These are phyloP conservation scores for Muschampia staudingeri DNA, from an alignment of 2,888 invertebrate species.

Conservation along the genomic window DNA sequence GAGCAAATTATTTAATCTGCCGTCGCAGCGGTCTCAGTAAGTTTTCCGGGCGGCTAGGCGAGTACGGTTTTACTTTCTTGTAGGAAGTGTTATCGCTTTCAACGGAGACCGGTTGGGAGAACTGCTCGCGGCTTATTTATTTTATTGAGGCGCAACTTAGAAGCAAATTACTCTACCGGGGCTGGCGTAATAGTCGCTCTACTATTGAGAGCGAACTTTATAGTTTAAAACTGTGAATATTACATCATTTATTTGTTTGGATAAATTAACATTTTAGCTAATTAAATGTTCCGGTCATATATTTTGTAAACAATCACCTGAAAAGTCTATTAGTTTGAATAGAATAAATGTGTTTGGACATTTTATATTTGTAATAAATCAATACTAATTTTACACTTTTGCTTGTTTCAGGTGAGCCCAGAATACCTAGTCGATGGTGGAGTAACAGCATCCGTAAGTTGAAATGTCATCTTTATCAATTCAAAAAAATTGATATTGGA, in stretches of 20 bases:
- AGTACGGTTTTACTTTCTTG: slow-evolving; percentile 89
- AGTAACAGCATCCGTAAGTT: slow-evolving; percentile 70
- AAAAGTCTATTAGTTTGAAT: not conserved
- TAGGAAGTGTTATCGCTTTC: slow-evolving; percentile 91
- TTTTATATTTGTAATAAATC: not conserved
- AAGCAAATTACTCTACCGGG: slow-evolving; percentile 57
- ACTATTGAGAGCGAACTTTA: slow-evolving; percentile 12
- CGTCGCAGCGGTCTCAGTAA: slow-evolving; percentile 63
- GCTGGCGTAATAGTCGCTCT: slow-evolving; percentile 19
- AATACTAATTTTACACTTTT: slow-evolving; percentile 52
- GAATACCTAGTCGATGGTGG: slow-evolving; percentile 76
- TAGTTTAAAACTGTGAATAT: not conserved
- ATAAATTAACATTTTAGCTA: not conserved
- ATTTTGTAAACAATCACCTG: not conserved
- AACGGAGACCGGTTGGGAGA: slow-evolving; percentile 86
- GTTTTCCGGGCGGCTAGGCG: slow-evolving; percentile 82
- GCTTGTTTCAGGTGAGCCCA: slow-evolving; percentile 83
- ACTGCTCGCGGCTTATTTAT: slow-evolving; percentile 75
- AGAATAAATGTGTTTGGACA: not conserved
- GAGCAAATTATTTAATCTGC: slow-evolving; percentile 28
- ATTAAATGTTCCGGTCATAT: not conserved
- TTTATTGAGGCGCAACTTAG: slow-evolving; percentile 69
- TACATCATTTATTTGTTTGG: not conserved
- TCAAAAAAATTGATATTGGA: slow-evolving; percentile 24
- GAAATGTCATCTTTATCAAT: slow-evolving; percentile 53